These are phyloP conservation scores for Phoxinus dragarum DNA, from an alignment of 2,797 vertebrate species.

Conservation along the genomic window DNA sequence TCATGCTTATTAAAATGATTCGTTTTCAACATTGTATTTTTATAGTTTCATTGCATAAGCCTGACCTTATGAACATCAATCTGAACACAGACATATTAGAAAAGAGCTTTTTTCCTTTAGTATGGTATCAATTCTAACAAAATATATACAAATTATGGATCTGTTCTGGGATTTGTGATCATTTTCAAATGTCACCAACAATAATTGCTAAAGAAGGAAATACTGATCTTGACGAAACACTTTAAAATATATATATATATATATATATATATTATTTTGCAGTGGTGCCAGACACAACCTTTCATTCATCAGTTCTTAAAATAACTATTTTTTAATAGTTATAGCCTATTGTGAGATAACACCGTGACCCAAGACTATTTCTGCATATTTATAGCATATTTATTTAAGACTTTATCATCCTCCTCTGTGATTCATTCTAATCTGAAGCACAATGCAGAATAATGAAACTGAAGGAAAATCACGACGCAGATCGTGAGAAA, in stretches of 20 bases:
- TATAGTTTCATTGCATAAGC: neutral
- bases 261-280: neutral
- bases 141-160: neutral
- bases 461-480: neutral
- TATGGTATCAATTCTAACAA: neutral
- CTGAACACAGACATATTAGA: neutral
- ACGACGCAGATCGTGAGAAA: conserved; percentile 6
- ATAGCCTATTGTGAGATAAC: neutral
- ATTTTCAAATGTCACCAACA: neutral
- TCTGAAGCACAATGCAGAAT: neutral
- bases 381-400: neutral
- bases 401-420: neutral
- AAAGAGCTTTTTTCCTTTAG: neutral
- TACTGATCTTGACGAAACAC: neutral
- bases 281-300: neutral
- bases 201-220: neutral
- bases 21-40: neutral
- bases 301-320: neutral
- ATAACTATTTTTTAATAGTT: neutral
- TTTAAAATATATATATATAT: no score
- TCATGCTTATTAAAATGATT: neutral
- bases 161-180: neutral
- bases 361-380: neutral
- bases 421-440: neutral
- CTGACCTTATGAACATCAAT: neutral